Base-by-base conservation (phyloP, 2,888 invertebrate species). In the Acanthococcus lagerstroemiae region DNA sequence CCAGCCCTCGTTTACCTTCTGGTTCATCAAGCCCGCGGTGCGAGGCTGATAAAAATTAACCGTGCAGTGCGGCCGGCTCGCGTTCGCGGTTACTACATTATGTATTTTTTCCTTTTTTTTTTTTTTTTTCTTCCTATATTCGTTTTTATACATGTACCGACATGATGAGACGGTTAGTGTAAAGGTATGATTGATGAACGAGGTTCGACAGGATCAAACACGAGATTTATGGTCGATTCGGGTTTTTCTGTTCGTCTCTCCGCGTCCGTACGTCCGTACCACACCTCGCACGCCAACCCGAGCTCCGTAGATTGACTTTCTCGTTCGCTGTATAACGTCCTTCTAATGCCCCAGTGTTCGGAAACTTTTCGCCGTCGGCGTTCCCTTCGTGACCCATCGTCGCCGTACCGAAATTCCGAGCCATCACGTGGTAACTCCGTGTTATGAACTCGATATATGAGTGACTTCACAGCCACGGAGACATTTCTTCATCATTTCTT, bases 161-260 rank as follows among this genome's bases (percentile, higher is more conserved):
- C 50, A 61, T 50, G 37, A 52, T 48, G 30, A 22, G 27, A 52
- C 52, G 61, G 61, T 50, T 61, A 61, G 61, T 50, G 52, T 52
- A 52, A 61, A 61, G 52, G 26, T 61, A 61, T 61, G 61, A 61
- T 61, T 61, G 61, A 61, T 61, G 61, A 61, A 48, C 52, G 30
- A 61, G 61, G 61, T 61, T 61, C 61, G 61, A 61, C 61, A 61
- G 61, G 61, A 61, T 61, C 61, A 61, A 61, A 61, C 61, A 52
- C 52, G 54, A 61, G 61, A 61, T 61, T 61, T 61, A 61, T 61
- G 61, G 61, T 52, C 54, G 61, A 61, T 61, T 61, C 61, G 27
- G 52, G n/a, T 61, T 61, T 37, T 52, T 24, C 52, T 52, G 37
- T 46, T 24, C 12, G 6, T 48, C 15, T 52, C 22, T 22, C 37